phyloP scores from a whole-genome alignment of 2,113 vertebrate genomes.

The Urocolius indicus region DNA sequence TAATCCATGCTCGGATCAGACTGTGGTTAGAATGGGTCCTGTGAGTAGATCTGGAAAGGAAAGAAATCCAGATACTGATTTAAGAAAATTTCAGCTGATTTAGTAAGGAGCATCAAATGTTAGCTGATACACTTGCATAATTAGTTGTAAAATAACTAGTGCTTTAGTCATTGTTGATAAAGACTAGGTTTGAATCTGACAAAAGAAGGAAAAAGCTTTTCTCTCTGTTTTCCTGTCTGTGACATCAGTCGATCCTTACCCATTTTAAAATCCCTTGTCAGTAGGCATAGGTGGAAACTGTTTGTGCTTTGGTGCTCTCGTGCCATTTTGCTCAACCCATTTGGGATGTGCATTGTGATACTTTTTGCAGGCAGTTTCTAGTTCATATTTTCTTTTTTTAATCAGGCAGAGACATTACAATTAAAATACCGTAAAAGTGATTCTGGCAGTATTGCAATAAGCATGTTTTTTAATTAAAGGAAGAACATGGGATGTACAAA shows the following conservation, averaged over 20 bases:
- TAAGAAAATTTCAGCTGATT: neutral
- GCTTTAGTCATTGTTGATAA: neutral
- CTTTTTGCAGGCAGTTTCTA: slow-evolving; percentile 56
- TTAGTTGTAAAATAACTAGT: neutral
- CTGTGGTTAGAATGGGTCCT: neutral
- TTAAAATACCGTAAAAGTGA: slow-evolving; percentile 83
- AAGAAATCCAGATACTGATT: neutral
- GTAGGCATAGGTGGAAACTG: neutral
- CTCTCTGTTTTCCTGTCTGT: neutral
- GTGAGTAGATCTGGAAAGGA: neutral
- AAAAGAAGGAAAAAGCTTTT: neutral
- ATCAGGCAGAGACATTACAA: slow-evolving; percentile 84
- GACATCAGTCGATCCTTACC: neutral
- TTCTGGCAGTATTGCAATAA: slow-evolving; percentile 81
- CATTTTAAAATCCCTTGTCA: neutral
- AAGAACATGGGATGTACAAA: slow-evolving; percentile 76
- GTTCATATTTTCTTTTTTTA: slow-evolving; percentile 85
- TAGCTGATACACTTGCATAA: neutral
- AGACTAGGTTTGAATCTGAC: neutral
- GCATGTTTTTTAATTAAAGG: slow-evolving; percentile 85
- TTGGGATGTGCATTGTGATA: slow-evolving; percentile 28
- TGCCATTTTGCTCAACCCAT: slow-evolving; percentile 34
- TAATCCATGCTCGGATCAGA: neutral
- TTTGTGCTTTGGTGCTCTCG: neutral
- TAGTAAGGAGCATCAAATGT: neutral